Evolutionary conservation across 1,140 invertebrate genomes (phyloP), one percentile per base, ranked within the genome.

Genomic region (Drosophila teissieri): DNA sequence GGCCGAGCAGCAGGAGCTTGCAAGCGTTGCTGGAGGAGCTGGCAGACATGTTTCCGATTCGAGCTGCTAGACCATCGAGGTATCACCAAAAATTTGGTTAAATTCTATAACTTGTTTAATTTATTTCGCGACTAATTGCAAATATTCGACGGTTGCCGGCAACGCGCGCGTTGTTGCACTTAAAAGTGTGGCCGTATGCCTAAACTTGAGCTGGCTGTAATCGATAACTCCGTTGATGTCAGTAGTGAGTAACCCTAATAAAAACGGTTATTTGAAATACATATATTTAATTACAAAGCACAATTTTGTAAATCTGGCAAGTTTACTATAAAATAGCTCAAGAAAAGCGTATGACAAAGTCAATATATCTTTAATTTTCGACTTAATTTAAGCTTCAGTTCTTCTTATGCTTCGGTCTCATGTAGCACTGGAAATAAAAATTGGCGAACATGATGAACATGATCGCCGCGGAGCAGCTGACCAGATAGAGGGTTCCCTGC

Each of bases 381-480:
- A 31, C 7, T 1, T n/a, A 17, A 8, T 15, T 17, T n/a, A 7
- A 42, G 7, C 1, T 17, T 15, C 1, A 17, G 15, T 8, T 15
- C 15, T 42, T 19, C 7, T 34, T 54, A 19, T 46, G 2, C 49
- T n/a, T 44, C 8, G 39, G 34, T 24, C 19, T 19, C 6, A 46
- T n/a, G 4, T 64, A 64, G 22, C 56, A 62, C 15, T 64, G 62
- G 4, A 67, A 44, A 85, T 97, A 98, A 92, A 98, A 98, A 55
- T 97, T 95, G 3, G 93, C 93, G 91, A 98, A 98, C 39, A 98
- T 93, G 57, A 95, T 91, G 24, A 97, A 94, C 94, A 98, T 95
- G 61, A 95, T 64, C 94, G 93, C 15, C 93, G 58, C 10, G 93
- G 92, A 2, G 92, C 92, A 1, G 93, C 92, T 93, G 93, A 94